Percentiles rank a stretch among this genome's conserved stretches.
Conservation (phyloP, 2,113 vertebrate species). For the Gymnocephalus cernua region DNA sequence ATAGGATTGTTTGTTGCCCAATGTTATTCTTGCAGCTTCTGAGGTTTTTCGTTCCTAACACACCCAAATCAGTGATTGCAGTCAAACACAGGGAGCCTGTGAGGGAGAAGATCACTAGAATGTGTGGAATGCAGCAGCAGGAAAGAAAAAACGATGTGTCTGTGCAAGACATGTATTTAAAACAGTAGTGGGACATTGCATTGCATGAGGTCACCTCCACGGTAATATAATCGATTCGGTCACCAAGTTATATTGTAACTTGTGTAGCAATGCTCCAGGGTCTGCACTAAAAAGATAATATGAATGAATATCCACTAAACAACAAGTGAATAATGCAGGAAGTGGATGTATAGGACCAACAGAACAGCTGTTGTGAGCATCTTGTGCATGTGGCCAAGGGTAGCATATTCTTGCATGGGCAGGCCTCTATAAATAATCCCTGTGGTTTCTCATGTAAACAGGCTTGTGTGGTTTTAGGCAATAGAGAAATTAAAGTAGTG, state of each 20-base stretch:
- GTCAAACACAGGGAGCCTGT: slow-evolving; percentile 15
- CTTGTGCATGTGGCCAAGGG: slow-evolving; percentile 42
- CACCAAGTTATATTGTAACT: neutral
- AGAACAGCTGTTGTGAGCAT: slow-evolving; percentile 38
- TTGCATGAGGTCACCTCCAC: slow-evolving; percentile 21
- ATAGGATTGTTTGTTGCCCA: slow-evolving; percentile 24
- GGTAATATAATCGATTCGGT: neutral
- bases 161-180: slow-evolving; percentile 13
- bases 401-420: slow-evolving; percentile 38
- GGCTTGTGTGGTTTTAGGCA: slow-evolving; percentile 25
- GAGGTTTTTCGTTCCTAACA: slow-evolving; percentile 22
- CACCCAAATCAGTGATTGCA: slow-evolving; percentile 19
- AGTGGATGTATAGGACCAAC: slow-evolving; percentile 7
- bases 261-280: neutral
- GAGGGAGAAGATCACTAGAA: slow-evolving; percentile 40
- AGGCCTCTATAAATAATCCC: slow-evolving; percentile 56
- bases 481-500: neutral
- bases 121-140: slow-evolving; percentile 56
- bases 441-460: slow-evolving; percentile 54
- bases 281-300: neutral
- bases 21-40: slow-evolving; percentile 9
- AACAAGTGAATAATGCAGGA: slow-evolving; percentile 41
- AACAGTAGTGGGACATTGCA: slow-evolving; percentile 15
- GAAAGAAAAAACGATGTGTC: slow-evolving; percentile 23
- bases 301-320: neutral